These are phyloP conservation scores for Fringilla coelebs DNA, from an alignment of 2,797 vertebrate genomes.

Conservation along the genomic window DNA sequence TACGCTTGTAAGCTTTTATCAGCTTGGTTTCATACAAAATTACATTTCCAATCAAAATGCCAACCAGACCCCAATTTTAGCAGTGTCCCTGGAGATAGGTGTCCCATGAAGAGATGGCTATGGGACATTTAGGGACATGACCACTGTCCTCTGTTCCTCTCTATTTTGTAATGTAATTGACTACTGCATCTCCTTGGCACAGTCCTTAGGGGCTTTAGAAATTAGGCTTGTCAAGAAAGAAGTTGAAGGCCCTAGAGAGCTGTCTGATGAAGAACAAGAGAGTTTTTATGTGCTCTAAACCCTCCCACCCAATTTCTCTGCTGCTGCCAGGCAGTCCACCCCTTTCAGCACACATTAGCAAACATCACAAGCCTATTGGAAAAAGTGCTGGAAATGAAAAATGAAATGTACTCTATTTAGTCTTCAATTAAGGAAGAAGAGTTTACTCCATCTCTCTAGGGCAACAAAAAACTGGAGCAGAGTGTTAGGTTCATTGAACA, in stretches of 20 bases:
- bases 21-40: not conserved
- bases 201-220: not conserved
- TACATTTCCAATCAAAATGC: not conserved
- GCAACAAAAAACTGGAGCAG: slow-evolving; percentile 67
- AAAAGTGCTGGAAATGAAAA: slow-evolving; percentile 66
- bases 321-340: slow-evolving; percentile 7
- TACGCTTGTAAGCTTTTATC: not conserved
- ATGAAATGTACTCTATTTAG: slow-evolving; percentile 66
- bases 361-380: slow-evolving; percentile 64
- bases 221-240: not conserved
- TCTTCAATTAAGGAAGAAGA: slow-evolving; percentile 69
- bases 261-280: not conserved
- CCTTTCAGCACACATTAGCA: slow-evolving; percentile 21
- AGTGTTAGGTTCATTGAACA: slow-evolving; percentile 68
- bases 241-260: not conserved
- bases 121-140: rapidly evolving
- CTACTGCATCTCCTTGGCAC: not conserved
- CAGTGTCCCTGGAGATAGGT: not conserved
- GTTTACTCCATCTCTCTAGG: slow-evolving; percentile 69
- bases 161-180: not conserved
- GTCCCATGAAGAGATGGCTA: not conserved
- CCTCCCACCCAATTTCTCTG: slow-evolving; percentile 31
- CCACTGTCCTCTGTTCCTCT: not conserved
- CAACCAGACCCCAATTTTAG: not conserved
- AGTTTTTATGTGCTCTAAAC: slow-evolving; percentile 7